Percentiles rank a stretch among this genome's conserved stretches.
phyloP scores from a whole-genome alignment of 2,888 invertebrate species.

The Pseudococcus jackbeardsleyi region DNA sequence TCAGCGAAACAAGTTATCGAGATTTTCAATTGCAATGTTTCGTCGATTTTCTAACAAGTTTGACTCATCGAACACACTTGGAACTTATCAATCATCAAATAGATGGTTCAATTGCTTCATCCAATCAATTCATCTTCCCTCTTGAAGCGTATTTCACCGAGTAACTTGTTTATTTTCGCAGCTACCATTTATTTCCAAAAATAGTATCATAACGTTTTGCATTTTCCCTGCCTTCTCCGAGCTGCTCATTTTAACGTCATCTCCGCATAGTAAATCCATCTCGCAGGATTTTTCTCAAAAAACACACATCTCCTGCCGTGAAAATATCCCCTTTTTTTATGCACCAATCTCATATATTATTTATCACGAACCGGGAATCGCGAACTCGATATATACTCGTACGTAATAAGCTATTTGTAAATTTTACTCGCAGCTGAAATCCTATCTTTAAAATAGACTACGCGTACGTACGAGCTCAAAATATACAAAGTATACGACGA shows the following conservation, averaged over 20 bases:
- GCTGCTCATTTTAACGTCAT: neutral
- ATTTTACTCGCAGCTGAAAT: slow-evolving; percentile 12
- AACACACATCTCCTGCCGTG: neutral
- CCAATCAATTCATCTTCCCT: no score
- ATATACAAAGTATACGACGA: neutral
- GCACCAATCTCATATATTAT: slow-evolving; percentile 11
- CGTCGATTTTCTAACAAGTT: no score
- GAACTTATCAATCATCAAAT: no score
- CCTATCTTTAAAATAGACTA: neutral
- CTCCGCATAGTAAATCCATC: neutral
- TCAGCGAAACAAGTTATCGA: no score
- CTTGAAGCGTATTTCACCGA: no score
- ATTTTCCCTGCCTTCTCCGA: neutral
- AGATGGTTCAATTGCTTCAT: no score
- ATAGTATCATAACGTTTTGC: neutral
- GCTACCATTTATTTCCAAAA: neutral
- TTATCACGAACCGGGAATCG: slow-evolving; percentile 1
- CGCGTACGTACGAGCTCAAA: neutral
- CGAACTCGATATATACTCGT: neutral
- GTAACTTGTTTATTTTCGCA: no score
- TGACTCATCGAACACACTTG: no score
- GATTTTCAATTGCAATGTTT: no score
- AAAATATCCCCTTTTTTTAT: neutral
- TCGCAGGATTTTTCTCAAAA: neutral
- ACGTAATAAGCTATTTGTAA: neutral